Base-by-base conservation (phyloP, 2,113 vertebrate species). In the Gallinago undulata region DNA sequence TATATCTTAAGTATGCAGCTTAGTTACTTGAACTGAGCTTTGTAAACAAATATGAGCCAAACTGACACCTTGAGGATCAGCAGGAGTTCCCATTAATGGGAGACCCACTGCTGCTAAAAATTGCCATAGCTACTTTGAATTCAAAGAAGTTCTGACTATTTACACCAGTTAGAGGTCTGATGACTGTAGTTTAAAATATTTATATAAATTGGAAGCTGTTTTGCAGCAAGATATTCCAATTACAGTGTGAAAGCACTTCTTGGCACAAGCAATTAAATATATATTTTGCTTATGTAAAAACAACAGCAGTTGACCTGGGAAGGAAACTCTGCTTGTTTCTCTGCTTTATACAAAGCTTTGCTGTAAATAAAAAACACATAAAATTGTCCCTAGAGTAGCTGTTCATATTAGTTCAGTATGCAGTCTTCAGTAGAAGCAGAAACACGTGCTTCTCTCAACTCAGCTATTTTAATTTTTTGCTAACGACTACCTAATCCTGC, bases 31-130 rank as follows among this genome's bases (percentile, higher is more conserved):
- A 90, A 91, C 73, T 28, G 17, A 92, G 83, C 60, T 92, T 92
- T 93, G 85, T 93, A 96, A 94, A 95, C 83, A 96, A 96, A 92
- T 89, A 50, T 27, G n/a, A 90, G 86, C 83, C 90, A 97, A 93
- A 94, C 62, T 92, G 92, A 94, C 88, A 95, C 94, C 92, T 89
- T 95, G 94, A 96, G 73, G 57, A 95, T 91, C 94, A 96, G 90
- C 92, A 77, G 95, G 95, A 75, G 30, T 35, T 87, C 95, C 94
- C 95, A 96, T 96, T 96, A 97, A 91, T 80, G 78, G 63, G n/a
- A 96, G 84, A 96, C 93, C 75, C 67, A 83, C 95, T 87, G 92
- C 91, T 91, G 95, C 63, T 96, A 83, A 85, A 96, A 93, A 91
- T 43, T 96, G 88, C 56, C 62, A 57, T 13, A 92, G 73, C 51